Base-by-base conservation (phyloP, 2,113 vertebrate genomes). In the Sylvia atricapilla region DNA sequence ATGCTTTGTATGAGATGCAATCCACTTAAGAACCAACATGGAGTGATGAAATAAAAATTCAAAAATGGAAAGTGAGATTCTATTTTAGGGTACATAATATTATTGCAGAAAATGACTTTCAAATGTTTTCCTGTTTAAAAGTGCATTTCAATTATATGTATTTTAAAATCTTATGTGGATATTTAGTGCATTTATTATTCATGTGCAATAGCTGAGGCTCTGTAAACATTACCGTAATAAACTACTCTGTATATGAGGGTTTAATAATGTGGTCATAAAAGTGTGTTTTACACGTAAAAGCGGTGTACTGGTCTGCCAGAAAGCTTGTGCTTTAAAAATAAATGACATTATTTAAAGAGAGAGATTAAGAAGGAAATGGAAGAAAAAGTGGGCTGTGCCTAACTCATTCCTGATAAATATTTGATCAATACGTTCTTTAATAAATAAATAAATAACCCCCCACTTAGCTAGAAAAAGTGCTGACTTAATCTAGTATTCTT, bases 231-330 rank as follows among this genome's bases (percentile, higher is more conserved):
- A 86, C 59, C 56, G 35, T 95, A 86, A 90, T 77, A 77, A 95
- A 77, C 63, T 86, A n/a, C 47, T 90, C 68, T 88, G 39, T 92
- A 55, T 83, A 63, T 5, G 7, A 66, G 46, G 7, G 25, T 64
- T 90, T 96, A 88, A 77, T 95, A 94, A 83, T 4, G 13, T 67
- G 55, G 35, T 79, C 47, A 64, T 95, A 94, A 94, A 96, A 90
- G 47, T 1, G 4, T 87, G 33, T 49, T 95, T 93, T 88, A 60
- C 35, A 43, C 79, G 63, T 83, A 67, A 47, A 94, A 41, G 52
- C 44, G 24, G 33, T 67, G 19, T 81, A 56, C 20, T 79, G 28
- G 30, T 80, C 75, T 93, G 43, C 50, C 41, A 90, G 79, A 86
- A 90, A 67, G 33, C 35, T 86, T 70, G 35, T 63, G 25, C 69